Percentiles rank a stretch among this genome's conserved stretches.
Conservation (phyloP, 2,888 invertebrate genomes). For the Acanthopleura granulata region DNA sequence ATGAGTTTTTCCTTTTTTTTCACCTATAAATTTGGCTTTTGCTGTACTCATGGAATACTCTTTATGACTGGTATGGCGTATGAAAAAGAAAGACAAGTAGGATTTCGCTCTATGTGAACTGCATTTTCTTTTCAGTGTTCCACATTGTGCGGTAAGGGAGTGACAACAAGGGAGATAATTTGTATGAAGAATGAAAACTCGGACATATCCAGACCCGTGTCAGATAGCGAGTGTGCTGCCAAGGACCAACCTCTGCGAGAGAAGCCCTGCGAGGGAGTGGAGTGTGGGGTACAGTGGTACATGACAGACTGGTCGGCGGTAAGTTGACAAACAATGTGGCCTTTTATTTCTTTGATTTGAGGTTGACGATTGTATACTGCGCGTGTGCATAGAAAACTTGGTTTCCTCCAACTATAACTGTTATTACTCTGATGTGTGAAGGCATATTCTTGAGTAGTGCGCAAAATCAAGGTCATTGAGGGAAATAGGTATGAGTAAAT, state of each 20-base stretch:
- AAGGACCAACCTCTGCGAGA: slow-evolving; percentile 77
- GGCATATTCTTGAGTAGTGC: background rate
- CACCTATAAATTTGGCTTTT: too few relatives aligned
- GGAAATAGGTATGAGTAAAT: too few relatives aligned
- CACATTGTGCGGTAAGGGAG: slow-evolving; percentile 74
- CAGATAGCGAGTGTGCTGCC: slow-evolving; percentile 73
- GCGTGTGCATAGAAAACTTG: background rate
- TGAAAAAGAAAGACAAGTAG: too few relatives aligned
- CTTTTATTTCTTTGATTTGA: background rate
- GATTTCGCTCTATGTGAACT: too few relatives aligned
- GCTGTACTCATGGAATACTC: too few relatives aligned
- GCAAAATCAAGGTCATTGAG: too few relatives aligned
- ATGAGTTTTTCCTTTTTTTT: too few relatives aligned
- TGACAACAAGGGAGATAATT: slow-evolving; percentile 79
- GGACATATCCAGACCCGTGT: slow-evolving; percentile 47
- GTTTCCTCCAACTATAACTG: background rate
- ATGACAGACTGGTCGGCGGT: slow-evolving; percentile 83
- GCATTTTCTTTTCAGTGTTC: slow-evolving; percentile 70
- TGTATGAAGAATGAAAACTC: slow-evolving; percentile 73
- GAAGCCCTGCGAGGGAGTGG: slow-evolving; percentile 75
- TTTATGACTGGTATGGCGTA: too few relatives aligned
- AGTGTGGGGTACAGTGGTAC: slow-evolving; percentile 81
- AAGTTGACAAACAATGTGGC: slow-evolving; percentile 36
- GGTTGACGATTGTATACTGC: background rate
- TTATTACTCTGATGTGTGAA: background rate